Evolutionary conservation across 2,113 vertebrate species (phyloP), one percentile per base, ranked within the genome.

Genomic region (Mormoops blainvillei): DNA sequence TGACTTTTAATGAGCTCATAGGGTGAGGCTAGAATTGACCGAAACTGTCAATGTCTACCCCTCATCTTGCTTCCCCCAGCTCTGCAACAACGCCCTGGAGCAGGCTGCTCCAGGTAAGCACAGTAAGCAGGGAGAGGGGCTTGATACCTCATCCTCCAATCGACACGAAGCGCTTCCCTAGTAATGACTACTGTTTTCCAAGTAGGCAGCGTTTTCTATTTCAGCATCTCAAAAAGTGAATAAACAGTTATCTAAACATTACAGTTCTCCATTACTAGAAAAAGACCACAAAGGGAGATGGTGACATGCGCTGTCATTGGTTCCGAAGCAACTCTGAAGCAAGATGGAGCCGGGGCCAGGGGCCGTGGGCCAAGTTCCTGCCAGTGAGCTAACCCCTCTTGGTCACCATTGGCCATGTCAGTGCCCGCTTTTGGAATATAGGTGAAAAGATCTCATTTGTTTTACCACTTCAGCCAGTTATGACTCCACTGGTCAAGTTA

Each of bases 11-110:
- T 91, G 88, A 95, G 89, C 88, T 93, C 94, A 96, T 0, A 43
- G 58, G 71, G 85, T 76, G 80, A 96, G 95, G 94, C 56, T 94
- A 90, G 96, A 95, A 96, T 52, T 95, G 97, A 97, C 91, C 95
- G 87, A 96, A 96, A 94, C 96, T 94, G 92, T 80, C 78, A 94
- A 45, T 26, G 91, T 93, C 98, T 94, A 1, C 36, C 36, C 19
- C 48, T 85, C 89, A 84, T 38, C 92, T 74, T 70, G 89, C 50
- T 14, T 26, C 87, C 80, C 91, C 90, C 56, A 74, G 41, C n/a
- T 41, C 45, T 11, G 56, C 38, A 82, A 58, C 9, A 48, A 70
- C 70, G 36, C 52, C 52, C 0, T 2, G 41, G 87, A 58, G 71
- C 87, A 74, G n/a, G 56, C 26, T 1, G 76, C n/a, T 76, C 83